Percentiles rank a stretch among this genome's conserved stretches.
These are phyloP conservation scores for Burhinus oedicnemus DNA, from an alignment of 2,113 vertebrate species.

Conservation along the genomic window DNA sequence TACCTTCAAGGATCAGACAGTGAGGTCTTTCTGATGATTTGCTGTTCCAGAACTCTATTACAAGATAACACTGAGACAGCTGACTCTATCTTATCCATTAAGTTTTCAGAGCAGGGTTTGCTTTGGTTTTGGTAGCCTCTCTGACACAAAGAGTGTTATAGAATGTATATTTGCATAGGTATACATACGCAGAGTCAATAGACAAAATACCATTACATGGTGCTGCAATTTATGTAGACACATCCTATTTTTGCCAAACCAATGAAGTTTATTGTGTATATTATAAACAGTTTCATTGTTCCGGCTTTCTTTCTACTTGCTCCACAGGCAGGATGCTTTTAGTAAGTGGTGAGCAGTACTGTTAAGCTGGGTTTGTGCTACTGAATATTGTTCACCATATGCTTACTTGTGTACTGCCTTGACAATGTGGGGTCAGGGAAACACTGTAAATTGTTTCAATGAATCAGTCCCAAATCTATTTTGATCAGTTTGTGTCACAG, in stretches of 20 bases:
- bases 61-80: neutral
- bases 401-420: neutral
- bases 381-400: neutral
- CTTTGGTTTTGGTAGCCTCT: neutral
- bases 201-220: neutral
- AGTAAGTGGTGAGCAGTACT: neutral
- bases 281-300: neutral
- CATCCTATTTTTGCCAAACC: neutral
- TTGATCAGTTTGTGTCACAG: neutral
- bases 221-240: neutral
- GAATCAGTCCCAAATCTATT: neutral
- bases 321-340: neutral
- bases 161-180: neutral
- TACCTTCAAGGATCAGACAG: neutral
- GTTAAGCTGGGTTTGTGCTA: neutral
- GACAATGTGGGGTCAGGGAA: neutral
- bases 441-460: neutral
- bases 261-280: neutral
- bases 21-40: neutral
- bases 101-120: neutral
- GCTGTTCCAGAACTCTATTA: neutral
- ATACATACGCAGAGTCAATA: neutral
- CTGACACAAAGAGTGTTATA: neutral
- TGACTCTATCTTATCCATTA: neutral
- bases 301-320: neutral